Conservation (phyloP, 1,140 invertebrate species). For the Chrysopa pallens region DNA sequence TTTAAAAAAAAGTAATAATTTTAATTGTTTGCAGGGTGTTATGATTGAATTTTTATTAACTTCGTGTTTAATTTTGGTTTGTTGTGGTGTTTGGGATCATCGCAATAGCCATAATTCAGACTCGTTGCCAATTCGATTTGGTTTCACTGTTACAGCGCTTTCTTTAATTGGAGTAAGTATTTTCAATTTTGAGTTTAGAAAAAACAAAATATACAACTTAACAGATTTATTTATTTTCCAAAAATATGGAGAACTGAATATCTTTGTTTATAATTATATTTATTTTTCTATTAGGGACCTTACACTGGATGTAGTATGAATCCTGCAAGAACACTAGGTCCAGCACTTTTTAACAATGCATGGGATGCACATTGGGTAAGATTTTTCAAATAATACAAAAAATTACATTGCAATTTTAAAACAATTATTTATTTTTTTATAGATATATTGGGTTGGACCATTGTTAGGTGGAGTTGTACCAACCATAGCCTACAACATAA, state of each 20-base stretch:
- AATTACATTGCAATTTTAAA: not conserved
- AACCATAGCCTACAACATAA: constrained; percentile 37
- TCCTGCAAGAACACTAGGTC: constrained; percentile 58
- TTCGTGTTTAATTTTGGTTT: constrained; percentile 35
- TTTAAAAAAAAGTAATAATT: constrained; percentile 1
- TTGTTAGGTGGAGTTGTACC: constrained; percentile 34
- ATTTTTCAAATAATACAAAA: constrained; percentile 4
- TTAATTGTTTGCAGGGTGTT: constrained; percentile 23
- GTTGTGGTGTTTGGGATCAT: constrained; percentile 42
- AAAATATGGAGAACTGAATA: no score
- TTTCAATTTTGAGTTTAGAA: not conserved
- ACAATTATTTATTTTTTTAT: constrained; percentile 7
- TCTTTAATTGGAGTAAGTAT: constrained; percentile 33
- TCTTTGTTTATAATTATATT: no score
- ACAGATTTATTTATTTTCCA: no score
- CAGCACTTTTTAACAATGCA: constrained; percentile 46
- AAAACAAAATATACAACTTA: no score
- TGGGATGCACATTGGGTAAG: constrained; percentile 59
- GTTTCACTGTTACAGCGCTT: constrained; percentile 35
- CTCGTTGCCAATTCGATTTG: constrained; percentile 39
- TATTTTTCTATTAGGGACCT: constrained; percentile 31
- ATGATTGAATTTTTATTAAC: constrained; percentile 38
- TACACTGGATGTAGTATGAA: constrained; percentile 67
- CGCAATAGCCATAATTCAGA: constrained; percentile 34
- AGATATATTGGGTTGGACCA: constrained; percentile 58